These are phyloP conservation scores for Solenopsis fugax DNA, from an alignment of 1,140 invertebrate genomes.

Conservation along the genomic window DNA sequence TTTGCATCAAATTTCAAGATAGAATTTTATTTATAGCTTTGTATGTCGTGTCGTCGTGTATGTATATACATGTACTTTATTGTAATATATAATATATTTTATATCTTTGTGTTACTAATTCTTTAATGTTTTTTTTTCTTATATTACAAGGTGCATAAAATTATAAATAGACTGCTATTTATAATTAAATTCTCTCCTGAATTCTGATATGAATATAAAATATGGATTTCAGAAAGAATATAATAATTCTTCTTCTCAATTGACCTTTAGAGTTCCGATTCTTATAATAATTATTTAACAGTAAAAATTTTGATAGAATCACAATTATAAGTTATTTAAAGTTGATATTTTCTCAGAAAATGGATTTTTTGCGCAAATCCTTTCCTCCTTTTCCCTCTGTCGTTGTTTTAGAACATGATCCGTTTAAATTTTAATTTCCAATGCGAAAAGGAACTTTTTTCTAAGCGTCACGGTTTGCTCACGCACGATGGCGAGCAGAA, in stretches of 20 bases:
- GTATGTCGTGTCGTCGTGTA: background rate
- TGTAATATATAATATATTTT: background rate
- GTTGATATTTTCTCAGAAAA: background rate
- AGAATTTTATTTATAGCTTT: background rate
- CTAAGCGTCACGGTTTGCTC: background rate
- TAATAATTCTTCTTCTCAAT: background rate
- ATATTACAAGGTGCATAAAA: background rate
- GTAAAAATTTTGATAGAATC: background rate
- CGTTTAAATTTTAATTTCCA: background rate
- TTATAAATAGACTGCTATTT: background rate
- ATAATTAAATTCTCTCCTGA: background rate
- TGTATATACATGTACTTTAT: background rate
- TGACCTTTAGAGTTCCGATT: too few relatives aligned
- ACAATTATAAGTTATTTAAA: background rate
- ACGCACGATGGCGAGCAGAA: background rate
- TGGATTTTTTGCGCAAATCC: background rate
- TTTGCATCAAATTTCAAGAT: background rate
- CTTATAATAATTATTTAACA: too few relatives aligned
- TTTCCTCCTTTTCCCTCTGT: background rate
- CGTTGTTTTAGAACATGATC: background rate
- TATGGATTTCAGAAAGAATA: background rate
- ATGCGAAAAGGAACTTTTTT: background rate
- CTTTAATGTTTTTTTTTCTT: background rate
- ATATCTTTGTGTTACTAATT: background rate
- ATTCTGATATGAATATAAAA: background rate